Evolutionary conservation across 2,113 vertebrate genomes (phyloP).

Genomic region (Paralichthys olivaceus): DNA sequence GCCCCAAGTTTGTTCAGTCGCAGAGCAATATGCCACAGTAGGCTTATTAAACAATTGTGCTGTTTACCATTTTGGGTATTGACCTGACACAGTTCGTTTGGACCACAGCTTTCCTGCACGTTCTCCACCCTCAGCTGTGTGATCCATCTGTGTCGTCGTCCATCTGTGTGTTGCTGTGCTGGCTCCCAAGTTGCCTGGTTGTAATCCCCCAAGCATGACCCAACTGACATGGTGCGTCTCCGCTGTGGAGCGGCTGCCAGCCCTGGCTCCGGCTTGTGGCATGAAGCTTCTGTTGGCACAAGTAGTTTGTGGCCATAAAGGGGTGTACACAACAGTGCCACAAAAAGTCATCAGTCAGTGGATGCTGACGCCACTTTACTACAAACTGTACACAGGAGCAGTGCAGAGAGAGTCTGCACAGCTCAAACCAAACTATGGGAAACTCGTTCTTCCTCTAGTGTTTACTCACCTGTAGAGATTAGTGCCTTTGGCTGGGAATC

Average conservation of each 20-base stretch:
- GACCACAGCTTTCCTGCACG: conserved; percentile 40
- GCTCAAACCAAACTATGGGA: not conserved
- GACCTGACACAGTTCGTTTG: conserved; percentile 23
- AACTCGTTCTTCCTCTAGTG: not conserved
- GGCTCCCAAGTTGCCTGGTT: conserved; percentile 66
- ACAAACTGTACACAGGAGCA: conserved; percentile 11
- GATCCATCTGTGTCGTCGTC: conserved; percentile 66
- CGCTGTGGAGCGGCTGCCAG: conserved; percentile 61
- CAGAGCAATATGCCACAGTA: conserved; percentile 3
- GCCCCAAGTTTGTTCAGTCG: not conserved
- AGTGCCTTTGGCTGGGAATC: not conserved
- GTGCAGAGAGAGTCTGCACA: not conserved
- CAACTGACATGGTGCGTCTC: conserved; percentile 52
- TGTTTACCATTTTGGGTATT: conserved; percentile 2
- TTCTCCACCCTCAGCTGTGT: conserved; percentile 45
- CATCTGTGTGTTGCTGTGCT: conserved; percentile 66
- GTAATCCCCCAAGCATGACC: conserved; percentile 75
- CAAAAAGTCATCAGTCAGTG: conserved; percentile 52
- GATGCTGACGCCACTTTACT: conserved; percentile 26
- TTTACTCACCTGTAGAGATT: conserved; percentile 2
- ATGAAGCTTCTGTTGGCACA: conserved; percentile 70
- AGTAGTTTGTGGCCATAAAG: conserved; percentile 58
- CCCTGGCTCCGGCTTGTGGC: conserved; percentile 56
- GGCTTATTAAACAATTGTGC: not conserved
- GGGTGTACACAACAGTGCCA: conserved; percentile 23